These are phyloP conservation scores for Neopelma chrysocephalum DNA, from an alignment of 2,797 vertebrate species.

Conservation along the genomic window DNA sequence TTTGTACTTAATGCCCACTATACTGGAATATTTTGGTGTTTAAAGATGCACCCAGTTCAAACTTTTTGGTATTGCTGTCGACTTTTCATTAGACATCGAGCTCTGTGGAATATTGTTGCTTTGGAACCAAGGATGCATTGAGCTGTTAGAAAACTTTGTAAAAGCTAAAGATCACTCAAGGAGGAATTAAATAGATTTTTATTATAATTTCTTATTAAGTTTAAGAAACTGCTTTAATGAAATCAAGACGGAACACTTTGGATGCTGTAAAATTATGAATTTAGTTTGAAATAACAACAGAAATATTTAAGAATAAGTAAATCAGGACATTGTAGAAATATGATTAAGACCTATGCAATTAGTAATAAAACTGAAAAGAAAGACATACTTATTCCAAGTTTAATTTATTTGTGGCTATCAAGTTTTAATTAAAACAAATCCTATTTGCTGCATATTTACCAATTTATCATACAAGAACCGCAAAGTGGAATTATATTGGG, in stretches of 20 bases:
- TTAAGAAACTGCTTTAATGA: slow-evolving; percentile 22
- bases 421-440: slow-evolving; percentile 35
- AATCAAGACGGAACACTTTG: background rate
- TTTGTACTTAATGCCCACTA: background rate
- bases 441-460: background rate
- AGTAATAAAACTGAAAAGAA: slow-evolving; percentile 12
- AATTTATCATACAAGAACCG: slow-evolving; percentile 6
- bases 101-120: background rate
- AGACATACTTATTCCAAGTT: background rate
- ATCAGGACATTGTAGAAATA: background rate
- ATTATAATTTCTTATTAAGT: background rate
- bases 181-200: background rate
- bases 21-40: background rate
- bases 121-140: background rate
- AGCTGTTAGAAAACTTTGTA: background rate
- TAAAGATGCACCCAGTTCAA: background rate
- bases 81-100: background rate
- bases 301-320: background rate
- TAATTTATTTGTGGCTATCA: slow-evolving; percentile 25
- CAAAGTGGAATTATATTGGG: slow-evolving; percentile 2
- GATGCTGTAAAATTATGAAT: background rate
- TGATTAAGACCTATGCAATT: background rate
- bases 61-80: background rate
- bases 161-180: background rate
- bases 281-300: background rate